Evolutionary conservation across 2,888 invertebrate species (phyloP).

Genomic region (Acleris emargana): DNA sequence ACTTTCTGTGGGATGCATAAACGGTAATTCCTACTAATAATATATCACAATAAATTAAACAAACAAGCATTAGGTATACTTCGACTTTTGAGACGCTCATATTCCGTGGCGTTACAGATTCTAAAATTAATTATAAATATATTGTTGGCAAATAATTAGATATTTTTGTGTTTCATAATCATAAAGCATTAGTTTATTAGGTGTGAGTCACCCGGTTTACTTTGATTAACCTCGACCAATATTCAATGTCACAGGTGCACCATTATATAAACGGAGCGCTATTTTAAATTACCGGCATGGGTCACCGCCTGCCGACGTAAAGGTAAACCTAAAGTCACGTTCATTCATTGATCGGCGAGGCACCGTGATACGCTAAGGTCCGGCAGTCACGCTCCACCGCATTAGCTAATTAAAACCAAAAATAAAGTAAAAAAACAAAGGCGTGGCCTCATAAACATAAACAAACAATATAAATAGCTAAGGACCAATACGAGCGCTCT

Average conservation of each 20-base stretch:
- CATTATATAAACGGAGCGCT: constrained; percentile 10
- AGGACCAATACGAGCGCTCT: constrained; percentile 14
- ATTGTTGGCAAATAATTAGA: no score
- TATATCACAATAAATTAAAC: no score
- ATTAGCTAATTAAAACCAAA: constrained; percentile 24
- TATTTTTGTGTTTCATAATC: no score
- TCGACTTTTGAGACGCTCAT: no score
- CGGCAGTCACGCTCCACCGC: constrained; percentile 21
- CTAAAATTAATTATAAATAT: no score
- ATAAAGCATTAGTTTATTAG: no score
- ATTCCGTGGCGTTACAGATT: no score
- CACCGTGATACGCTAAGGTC: constrained; percentile 10
- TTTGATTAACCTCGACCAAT: not conserved
- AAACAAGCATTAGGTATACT: no score
- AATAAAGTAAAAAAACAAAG: constrained; percentile 20
- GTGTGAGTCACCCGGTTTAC: not conserved
- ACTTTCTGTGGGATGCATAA: no score
- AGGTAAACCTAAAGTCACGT: constrained; percentile 11
- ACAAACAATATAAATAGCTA: constrained; percentile 24
- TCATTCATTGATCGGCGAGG: constrained; percentile 23
- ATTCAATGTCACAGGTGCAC: constrained; percentile 28
- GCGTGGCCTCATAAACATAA: constrained; percentile 17
- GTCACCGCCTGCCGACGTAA: constrained; percentile 27
- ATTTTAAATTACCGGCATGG: not conserved
- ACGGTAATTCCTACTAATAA: no score